These are phyloP conservation scores for Luperina nickerlii DNA, from an alignment of 2,888 invertebrate species.

Conservation along the genomic window DNA sequence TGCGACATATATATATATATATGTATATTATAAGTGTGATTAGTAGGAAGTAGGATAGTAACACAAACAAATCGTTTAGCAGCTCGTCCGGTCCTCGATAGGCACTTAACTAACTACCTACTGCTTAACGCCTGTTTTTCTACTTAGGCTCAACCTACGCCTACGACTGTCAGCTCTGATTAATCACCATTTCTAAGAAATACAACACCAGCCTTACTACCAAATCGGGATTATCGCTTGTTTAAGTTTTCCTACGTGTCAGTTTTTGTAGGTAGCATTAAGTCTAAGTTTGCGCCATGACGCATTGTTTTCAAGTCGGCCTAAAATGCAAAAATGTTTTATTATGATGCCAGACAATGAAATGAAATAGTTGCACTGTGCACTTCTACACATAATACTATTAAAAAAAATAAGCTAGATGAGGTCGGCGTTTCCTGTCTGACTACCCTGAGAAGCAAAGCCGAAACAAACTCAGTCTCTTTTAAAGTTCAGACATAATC, in stretches of 20 bases:
- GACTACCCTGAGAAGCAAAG: too few relatives aligned
- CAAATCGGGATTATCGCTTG: constrained; percentile 28
- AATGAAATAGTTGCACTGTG: too few relatives aligned
- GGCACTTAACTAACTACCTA: neutral
- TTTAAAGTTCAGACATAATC: too few relatives aligned
- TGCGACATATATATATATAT: too few relatives aligned
- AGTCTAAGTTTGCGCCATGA: constrained; percentile 6
- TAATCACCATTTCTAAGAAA: constrained; percentile 36
- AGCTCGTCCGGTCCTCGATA: neutral
- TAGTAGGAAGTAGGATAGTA: neutral
- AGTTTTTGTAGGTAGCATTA: constrained; percentile 21
- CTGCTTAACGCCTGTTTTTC: constrained; percentile 4
- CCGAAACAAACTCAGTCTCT: too few relatives aligned
- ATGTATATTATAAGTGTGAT: too few relatives aligned
- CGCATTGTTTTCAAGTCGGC: constrained; percentile 18
- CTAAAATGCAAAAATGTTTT: constrained; percentile 20
- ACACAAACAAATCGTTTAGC: constrained; percentile 11
- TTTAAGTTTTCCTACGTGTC: constrained; percentile 1
- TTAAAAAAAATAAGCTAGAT: too few relatives aligned
- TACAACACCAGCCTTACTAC: constrained; percentile 18
- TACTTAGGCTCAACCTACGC: constrained; percentile 22
- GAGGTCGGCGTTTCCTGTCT: too few relatives aligned
- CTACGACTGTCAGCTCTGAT: constrained; percentile 29
- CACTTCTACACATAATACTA: too few relatives aligned
- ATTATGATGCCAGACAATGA: neutral